Percentiles rank a stretch among this genome's conserved stretches.
Evolutionary conservation across 2,797 vertebrate genomes (phyloP).

Genomic region (Bradypodion ventrale): DNA sequence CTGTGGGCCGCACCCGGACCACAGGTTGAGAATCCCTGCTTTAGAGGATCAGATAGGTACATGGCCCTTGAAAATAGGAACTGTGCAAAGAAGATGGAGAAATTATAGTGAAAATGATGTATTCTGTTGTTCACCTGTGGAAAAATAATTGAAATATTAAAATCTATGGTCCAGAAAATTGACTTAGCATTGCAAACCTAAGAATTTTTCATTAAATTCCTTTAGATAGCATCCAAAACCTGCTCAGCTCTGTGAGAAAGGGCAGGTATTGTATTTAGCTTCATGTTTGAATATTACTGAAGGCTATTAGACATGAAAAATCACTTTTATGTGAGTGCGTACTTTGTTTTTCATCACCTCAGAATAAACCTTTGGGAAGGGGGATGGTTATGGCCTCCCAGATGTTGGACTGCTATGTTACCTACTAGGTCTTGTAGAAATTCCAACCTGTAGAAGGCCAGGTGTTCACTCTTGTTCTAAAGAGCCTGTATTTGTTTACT

Average conservation of each 20-base stretch:
- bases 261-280: neutral
- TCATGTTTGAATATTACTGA: neutral
- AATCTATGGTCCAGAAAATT: neutral
- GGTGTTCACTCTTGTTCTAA: neutral
- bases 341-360: too few species aligned
- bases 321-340: too few species aligned
- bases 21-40: too few species aligned
- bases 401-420: neutral
- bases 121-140: too few species aligned
- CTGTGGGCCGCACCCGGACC: too few species aligned
- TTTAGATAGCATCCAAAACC: neutral
- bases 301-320: neutral
- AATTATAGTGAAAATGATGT: too few species aligned
- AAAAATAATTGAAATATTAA: too few species aligned
- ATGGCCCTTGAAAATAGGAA: too few species aligned
- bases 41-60: too few species aligned
- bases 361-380: too few species aligned
- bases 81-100: too few species aligned
- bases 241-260: neutral
- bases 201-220: neutral
- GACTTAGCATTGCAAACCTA: neutral
- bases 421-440: neutral
- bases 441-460: too few species aligned
- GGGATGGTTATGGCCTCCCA: neutral
- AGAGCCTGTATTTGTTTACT: neutral